These are phyloP conservation scores for Gortyna flavago DNA, from an alignment of 2,888 invertebrate species.

Conservation along the genomic window DNA sequence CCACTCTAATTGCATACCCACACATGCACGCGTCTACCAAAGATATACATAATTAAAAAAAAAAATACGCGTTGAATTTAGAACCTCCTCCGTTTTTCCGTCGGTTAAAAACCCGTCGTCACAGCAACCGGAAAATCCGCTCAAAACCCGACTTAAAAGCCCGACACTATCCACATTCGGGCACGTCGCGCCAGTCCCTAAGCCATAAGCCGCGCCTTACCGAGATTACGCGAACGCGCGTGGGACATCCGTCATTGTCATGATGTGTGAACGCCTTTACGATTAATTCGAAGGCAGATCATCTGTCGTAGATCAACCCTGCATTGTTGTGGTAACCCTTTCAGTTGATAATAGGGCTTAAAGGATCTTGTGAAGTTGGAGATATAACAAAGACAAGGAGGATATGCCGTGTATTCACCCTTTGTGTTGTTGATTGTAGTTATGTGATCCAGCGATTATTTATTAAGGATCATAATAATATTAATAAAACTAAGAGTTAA, in stretches of 20 bases:
- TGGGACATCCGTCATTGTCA: conserved; percentile 75
- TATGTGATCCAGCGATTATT: neutral
- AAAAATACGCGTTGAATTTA: no score
- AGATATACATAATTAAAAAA: no score
- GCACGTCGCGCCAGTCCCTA: conserved; percentile 56
- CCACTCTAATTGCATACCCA: neutral
- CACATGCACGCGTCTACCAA: neutral
- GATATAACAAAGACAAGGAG: conserved; percentile 34
- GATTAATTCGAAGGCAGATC: conserved; percentile 70
- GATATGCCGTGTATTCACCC: neutral
- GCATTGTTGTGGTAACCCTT: conserved; percentile 52
- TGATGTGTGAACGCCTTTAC: conserved; percentile 63
- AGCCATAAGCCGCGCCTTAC: conserved; percentile 66
- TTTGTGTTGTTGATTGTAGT: conserved; percentile 17
- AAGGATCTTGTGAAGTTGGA: conserved; percentile 7
- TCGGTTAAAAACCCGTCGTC: neutral
- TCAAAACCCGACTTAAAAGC: conserved; percentile 42
- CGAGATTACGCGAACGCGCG: conserved; percentile 64
- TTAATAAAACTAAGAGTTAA: no score
- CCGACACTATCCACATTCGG: conserved; percentile 49
- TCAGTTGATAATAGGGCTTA: conserved; percentile 44
- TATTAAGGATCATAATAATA: neutral
- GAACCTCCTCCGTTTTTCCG: no score
- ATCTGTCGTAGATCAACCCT: conserved; percentile 62
- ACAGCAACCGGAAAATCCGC: conserved; percentile 17